phyloP scores from a whole-genome alignment of 2,113 vertebrate genomes.

The Lepus europaeus region DNA sequence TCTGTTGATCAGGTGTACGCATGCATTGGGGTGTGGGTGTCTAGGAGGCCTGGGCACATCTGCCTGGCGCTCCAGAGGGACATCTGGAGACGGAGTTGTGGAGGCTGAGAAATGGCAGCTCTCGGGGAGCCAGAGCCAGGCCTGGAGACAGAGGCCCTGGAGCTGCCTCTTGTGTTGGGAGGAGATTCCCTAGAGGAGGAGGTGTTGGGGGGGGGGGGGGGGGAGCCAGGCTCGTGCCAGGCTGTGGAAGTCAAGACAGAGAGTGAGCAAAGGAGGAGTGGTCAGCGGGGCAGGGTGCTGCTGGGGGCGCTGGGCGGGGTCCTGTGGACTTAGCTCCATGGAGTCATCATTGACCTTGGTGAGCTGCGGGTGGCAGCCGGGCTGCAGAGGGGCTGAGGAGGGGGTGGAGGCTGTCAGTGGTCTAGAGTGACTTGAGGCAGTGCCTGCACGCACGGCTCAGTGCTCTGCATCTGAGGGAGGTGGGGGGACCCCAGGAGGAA shows the following conservation, averaged over 20 bases:
- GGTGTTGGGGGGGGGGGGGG: neutral
- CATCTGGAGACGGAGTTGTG: neutral
- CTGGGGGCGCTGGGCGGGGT: neutral
- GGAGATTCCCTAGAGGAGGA: neutral
- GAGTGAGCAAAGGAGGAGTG: neutral
- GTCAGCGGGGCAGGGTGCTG: neutral
- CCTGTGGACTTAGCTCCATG: conserved; percentile 17
- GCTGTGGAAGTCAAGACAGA: neutral
- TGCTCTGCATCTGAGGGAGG: neutral
- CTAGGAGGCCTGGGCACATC: neutral
- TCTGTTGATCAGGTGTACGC: neutral
- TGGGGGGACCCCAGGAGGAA: neutral
- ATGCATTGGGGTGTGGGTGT: neutral
- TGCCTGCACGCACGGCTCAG: conserved; percentile 12
- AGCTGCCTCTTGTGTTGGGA: neutral
- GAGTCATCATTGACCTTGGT: conserved; percentile 12
- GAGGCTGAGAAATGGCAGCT: conserved; percentile 19
- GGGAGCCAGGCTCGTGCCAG: neutral
- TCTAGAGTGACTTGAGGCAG: conserved; percentile 17
- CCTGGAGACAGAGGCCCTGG: neutral
- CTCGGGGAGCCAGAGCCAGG: neutral
- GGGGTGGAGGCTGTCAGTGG: conserved; percentile 50
- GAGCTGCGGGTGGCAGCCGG: neutral
- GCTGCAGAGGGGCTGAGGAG: conserved; percentile 37
- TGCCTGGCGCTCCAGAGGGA: neutral